Percentiles rank a stretch among this genome's conserved stretches.
phyloP scores from a whole-genome alignment of 1,140 invertebrate genomes.

The Choristoneura fumiferana region DNA sequence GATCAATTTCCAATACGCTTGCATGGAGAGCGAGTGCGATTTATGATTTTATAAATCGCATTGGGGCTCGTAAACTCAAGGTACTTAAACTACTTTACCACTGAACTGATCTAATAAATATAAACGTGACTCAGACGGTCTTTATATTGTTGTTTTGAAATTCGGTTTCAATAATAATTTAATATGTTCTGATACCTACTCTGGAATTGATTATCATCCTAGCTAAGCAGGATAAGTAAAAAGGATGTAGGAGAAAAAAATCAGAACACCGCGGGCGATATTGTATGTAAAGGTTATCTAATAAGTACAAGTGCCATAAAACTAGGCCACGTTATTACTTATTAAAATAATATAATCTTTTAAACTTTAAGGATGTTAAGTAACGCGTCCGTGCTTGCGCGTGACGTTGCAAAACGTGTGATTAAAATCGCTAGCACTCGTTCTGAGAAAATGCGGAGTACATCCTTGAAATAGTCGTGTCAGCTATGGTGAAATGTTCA shows the following conservation, averaged over 20 bases:
- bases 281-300: too few relatives aligned
- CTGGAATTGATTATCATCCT: too few relatives aligned
- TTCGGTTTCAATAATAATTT: too few relatives aligned
- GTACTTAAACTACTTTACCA: neutral
- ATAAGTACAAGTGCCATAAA: too few relatives aligned
- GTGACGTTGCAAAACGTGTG: slow-evolving; percentile 15
- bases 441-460: slow-evolving; percentile 8
- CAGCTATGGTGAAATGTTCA: slow-evolving; percentile 1
- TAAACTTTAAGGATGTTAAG: slow-evolving; percentile 1
- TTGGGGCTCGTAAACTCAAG: neutral
- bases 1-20: neutral
- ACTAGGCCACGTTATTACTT: neutral
- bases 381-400: slow-evolving; percentile 15
- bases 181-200: too few relatives aligned
- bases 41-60: too few relatives aligned
- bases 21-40: neutral
- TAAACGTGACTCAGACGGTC: too few relatives aligned
- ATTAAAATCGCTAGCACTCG: slow-evolving; percentile 14
- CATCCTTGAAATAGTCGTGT: slow-evolving; percentile 1
- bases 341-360: slow-evolving; percentile 1
- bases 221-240: too few relatives aligned
- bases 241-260: too few relatives aligned
- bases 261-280: too few relatives aligned
- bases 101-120: too few relatives aligned
- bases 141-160: too few relatives aligned